Percentiles rank a stretch among this genome's conserved stretches.
These are phyloP conservation scores for Copidosoma aretas DNA, from an alignment of 2,888 invertebrate genomes.

Conservation along the genomic window DNA sequence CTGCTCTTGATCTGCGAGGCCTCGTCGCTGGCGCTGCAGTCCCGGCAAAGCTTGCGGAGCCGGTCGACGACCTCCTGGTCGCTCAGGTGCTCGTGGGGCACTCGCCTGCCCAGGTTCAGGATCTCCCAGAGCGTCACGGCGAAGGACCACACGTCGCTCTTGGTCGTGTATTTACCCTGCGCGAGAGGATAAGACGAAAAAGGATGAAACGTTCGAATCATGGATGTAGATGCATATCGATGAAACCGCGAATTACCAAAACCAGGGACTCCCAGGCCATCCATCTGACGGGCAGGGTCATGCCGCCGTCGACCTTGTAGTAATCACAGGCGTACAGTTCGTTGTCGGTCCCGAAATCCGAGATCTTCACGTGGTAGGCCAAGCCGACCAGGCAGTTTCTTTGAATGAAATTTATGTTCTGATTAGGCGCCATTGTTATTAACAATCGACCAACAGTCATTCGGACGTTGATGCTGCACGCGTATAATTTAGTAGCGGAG, in stretches of 20 bases:
- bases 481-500: no score
- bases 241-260: slow-evolving; percentile 60
- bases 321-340: slow-evolving; percentile 82
- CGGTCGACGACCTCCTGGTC: slow-evolving; percentile 84
- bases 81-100: slow-evolving; percentile 77
- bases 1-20: slow-evolving; percentile 46
- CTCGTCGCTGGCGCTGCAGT: slow-evolving; percentile 59
- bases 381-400: slow-evolving; percentile 87
- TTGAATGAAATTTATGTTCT: slow-evolving; percentile 45
- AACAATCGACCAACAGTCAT: no score
- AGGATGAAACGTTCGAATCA: no score
- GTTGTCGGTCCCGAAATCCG: slow-evolving; percentile 85
- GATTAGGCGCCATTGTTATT: no score
- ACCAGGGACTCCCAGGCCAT: slow-evolving; percentile 88
- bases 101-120: slow-evolving; percentile 76
- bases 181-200: no score
- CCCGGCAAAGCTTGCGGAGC: slow-evolving; percentile 74
- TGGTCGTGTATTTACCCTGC: slow-evolving; percentile 84
- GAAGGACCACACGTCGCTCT: slow-evolving; percentile 91
- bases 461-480: no score
- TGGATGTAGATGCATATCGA: no score
- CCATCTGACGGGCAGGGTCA: slow-evolving; percentile 86
- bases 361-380: slow-evolving; percentile 81
- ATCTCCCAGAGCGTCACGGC: slow-evolving; percentile 89
- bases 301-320: slow-evolving; percentile 79